A percentile compares a stretch with the other conserved stretches of the same genome.
phyloP scores from a whole-genome alignment of 1,140 invertebrate species.

The Drosophila auraria region DNA sequence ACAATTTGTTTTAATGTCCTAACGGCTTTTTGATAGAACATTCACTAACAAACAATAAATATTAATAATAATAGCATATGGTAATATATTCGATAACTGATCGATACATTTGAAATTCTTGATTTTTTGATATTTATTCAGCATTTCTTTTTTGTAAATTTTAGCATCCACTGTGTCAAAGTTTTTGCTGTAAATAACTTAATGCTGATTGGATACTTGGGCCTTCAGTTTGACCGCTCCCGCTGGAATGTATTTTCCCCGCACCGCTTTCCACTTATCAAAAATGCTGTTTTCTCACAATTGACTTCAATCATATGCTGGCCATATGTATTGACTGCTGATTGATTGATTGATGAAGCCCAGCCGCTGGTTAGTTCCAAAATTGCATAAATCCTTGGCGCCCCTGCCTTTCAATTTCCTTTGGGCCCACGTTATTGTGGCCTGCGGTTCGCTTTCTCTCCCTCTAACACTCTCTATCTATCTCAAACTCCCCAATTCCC shows the following conservation, averaged over 20 bases:
- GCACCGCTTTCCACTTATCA: constrained; percentile 54
- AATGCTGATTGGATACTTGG: constrained; percentile 44
- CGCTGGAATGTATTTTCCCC: neutral
- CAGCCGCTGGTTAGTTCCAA: constrained; percentile 6
- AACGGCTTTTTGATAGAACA: too few species aligned
- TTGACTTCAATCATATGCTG: constrained; percentile 66
- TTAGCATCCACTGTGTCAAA: neutral
- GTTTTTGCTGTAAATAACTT: constrained; percentile 45
- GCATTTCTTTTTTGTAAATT: neutral
- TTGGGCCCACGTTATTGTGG: constrained; percentile 40
- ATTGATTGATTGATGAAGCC: constrained; percentile 68
- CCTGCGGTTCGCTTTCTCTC: constrained; percentile 45
- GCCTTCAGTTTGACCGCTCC: constrained; percentile 3
- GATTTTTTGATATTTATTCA: neutral
- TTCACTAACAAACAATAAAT: too few species aligned
- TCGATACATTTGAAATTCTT: neutral
- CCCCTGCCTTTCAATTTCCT: constrained; percentile 66
- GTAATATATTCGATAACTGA: neutral
- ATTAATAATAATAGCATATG: too few species aligned
- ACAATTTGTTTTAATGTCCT: too few species aligned
- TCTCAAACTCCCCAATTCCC: neutral
- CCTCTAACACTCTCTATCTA: neutral
- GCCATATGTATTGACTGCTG: constrained; percentile 45
- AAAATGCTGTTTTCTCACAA: constrained; percentile 66
- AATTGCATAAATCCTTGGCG: constrained; percentile 50